These are phyloP conservation scores for Cylloceria caligata DNA, from an alignment of 2,888 invertebrate species.

Conservation along the genomic window DNA sequence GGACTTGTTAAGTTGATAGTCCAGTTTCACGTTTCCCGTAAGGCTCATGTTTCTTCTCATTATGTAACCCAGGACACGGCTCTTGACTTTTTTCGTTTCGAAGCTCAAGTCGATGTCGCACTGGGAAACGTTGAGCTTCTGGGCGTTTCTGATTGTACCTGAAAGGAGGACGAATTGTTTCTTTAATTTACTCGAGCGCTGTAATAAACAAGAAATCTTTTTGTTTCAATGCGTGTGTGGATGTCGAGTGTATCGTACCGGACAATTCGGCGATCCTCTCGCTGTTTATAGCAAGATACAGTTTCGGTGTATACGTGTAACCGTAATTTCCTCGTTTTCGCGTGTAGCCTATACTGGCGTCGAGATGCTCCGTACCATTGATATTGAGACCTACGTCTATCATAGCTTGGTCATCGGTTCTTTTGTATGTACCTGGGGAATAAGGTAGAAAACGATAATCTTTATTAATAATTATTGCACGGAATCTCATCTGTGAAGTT, in stretches of 20 bases:
- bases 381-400: constrained; percentile 90
- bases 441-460: not conserved
- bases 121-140: constrained; percentile 90
- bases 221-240: not conserved
- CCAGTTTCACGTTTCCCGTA: constrained; percentile 88
- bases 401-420: constrained; percentile 89
- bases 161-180: constrained; percentile 27
- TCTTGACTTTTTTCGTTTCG: constrained; percentile 91
- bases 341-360: constrained; percentile 88
- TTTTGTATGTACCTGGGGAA: constrained; percentile 87
- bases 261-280: constrained; percentile 90
- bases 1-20: constrained; percentile 88
- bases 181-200: not conserved
- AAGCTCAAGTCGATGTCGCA: constrained; percentile 91
- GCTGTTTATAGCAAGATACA: constrained; percentile 90
- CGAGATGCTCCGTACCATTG: constrained; percentile 90
- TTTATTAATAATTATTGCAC: constrained; percentile 10
- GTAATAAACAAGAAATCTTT: not conserved
- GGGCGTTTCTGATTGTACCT: constrained; percentile 87
- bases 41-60: constrained; percentile 86
- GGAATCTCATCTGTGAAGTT: too few species aligned
- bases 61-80: constrained; percentile 91
- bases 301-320: constrained; percentile 89
- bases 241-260: constrained; percentile 85
- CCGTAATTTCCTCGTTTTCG: constrained; percentile 88